These are phyloP conservation scores for Sesamia inferens DNA, from an alignment of 2,888 invertebrate genomes.

Conservation along the genomic window DNA sequence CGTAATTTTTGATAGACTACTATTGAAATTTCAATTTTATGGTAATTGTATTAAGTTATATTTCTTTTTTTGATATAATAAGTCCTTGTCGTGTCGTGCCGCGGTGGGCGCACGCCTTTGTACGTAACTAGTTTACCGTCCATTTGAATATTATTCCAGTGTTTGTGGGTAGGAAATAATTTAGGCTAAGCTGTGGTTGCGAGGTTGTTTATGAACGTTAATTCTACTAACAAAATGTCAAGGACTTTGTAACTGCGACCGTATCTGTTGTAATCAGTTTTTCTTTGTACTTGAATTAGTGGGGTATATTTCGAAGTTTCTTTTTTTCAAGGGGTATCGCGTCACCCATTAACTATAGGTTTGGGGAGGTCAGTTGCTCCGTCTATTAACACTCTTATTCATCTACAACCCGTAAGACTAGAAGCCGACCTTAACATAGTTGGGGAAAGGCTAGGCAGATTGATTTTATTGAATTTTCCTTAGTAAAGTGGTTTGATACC, in stretches of 20 bases:
- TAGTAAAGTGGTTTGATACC: not conserved
- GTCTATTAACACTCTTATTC: not conserved
- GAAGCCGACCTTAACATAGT: not conserved
- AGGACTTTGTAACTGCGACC: slow-evolving; percentile 44
- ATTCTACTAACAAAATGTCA: slow-evolving; percentile 44
- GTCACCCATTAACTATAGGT: not conserved
- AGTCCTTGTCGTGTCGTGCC: not conserved
- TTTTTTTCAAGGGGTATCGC: not conserved
- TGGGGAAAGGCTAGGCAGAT: too few relatives aligned
- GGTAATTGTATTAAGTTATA: not conserved
- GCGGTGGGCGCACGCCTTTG: not conserved
- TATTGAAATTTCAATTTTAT: not conserved
- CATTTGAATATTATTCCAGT: slow-evolving; percentile 52
- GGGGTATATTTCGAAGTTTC: slow-evolving; percentile 15
- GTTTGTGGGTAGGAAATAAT: slow-evolving; percentile 57
- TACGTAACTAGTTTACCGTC: slow-evolving; percentile 34
- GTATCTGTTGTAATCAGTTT: slow-evolving; percentile 52
- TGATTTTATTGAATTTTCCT: not conserved
- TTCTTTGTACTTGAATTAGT: slow-evolving; percentile 36
- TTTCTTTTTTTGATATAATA: not conserved
- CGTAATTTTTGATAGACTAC: not conserved
- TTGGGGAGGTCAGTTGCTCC: not conserved
- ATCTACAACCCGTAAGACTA: not conserved
- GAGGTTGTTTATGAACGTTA: slow-evolving; percentile 47
- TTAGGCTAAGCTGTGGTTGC: slow-evolving; percentile 42